Evolutionary conservation across 2,888 invertebrate genomes (phyloP), one percentile per base, ranked within the genome.

Genomic region (Dryadula phaetusa): DNA sequence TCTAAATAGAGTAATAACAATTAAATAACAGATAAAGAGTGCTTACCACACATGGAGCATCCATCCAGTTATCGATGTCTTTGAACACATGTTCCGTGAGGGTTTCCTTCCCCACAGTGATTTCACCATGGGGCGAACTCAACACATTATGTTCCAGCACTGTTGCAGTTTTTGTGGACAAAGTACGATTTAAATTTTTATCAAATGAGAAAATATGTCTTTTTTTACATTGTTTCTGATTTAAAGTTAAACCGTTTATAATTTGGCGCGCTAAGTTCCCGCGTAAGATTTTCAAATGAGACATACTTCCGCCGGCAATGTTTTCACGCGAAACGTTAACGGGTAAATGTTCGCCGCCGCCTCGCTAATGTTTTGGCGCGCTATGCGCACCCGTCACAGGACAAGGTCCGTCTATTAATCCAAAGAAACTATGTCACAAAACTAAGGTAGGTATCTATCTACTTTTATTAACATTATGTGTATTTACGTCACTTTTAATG

Each of bases 21-120:
- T 7, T 22, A 40, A 7, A 8, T n/a, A 56, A 54, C 8, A 37
- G 6, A 16, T 16, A 58, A 14, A 1, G 8, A 32, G 56, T 20
- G 94, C 95, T 94, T 88, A 96, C 96, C 87, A 95, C 89, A 67
- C 94, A 94, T 28, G 95, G 94, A 72, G 93, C 87, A 74, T 95
- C 93, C 10, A 93, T 84, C 93, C 94, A 94, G 69, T 93, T 79
- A 53, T 94, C 93, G 32, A 90, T 75, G 74, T 94, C 91, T 70
- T 90, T 87, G 87, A 94, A 95, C 65, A 95, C 84, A 82, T 91
- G 92, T 42, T 95, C 94, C 28, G 94, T 93, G 65, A 95, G 80
- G 61, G 94, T 92, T 79, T 93, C 91, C 54, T 93, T 93, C 0
- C 94, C 94, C 68, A 94, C 84, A 72, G 90, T 84, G 28, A 93